Conservation (phyloP, 2,797 vertebrate genomes). For the Pyrocephalus nanus region DNA sequence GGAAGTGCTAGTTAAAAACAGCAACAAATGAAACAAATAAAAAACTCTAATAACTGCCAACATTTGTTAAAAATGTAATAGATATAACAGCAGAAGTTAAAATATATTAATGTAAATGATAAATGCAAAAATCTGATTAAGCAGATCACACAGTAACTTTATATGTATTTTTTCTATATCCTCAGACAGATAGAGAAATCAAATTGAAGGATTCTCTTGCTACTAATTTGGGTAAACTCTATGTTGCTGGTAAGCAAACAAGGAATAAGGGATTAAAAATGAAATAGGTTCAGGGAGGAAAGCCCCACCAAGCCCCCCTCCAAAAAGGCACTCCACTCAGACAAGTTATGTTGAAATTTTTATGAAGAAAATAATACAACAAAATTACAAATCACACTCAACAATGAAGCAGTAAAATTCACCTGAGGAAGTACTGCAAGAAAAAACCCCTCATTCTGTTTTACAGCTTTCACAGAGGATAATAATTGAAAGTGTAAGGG, state of each 20-base stretch:
- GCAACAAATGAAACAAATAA: not conserved
- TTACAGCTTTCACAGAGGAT: not conserved
- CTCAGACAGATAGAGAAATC: not conserved
- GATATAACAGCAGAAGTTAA: not conserved
- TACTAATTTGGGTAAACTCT: not conserved
- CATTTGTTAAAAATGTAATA: not conserved
- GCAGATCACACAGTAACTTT: not conserved
- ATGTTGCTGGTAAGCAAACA: not conserved
- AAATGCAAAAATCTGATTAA: not conserved
- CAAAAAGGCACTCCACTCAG: not conserved
- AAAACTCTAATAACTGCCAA: not conserved
- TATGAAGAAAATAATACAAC: not conserved
- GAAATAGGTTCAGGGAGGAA: too few relatives aligned
- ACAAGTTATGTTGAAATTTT: not conserved
- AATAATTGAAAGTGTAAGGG: not conserved
- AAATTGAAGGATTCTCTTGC: not conserved
- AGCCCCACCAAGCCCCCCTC: too few relatives aligned
- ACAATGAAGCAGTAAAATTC: not conserved
- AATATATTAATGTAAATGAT: not conserved
- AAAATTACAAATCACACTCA: not conserved
- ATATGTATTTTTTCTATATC: not conserved
- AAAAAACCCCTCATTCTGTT: not conserved
- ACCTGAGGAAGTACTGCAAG: not conserved
- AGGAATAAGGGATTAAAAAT: not conserved
- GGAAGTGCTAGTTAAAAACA: not conserved